Percentiles rank a stretch among this genome's conserved stretches.
Conservation (phyloP, 2,888 invertebrate genomes). For the Xestia c-nigrum region DNA sequence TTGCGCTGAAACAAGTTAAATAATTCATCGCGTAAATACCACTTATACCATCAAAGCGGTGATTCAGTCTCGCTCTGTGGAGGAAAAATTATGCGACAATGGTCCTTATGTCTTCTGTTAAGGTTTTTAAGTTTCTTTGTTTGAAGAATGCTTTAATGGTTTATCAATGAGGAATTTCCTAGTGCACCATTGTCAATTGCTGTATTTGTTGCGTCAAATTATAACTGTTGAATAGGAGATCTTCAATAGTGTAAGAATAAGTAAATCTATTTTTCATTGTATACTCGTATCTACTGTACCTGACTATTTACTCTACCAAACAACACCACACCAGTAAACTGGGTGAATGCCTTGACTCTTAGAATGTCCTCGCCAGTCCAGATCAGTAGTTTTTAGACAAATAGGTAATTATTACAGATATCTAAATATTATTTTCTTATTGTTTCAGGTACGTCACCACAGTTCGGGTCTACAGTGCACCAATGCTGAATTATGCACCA, state of each 20-base stretch:
- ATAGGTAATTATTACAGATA: not conserved
- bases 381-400: not conserved
- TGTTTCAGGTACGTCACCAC: slow-evolving; percentile 47
- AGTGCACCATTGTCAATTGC: not conserved
- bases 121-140: not conserved
- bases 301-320: not conserved
- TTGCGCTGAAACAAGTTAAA: slow-evolving; percentile 63
- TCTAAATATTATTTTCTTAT: slow-evolving; percentile 13
- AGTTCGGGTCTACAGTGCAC: too few relatives aligned
- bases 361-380: not conserved
- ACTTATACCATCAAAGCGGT: slow-evolving; percentile 57
- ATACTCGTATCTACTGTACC: too few relatives aligned
- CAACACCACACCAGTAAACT: not conserved
- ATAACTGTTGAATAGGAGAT: not conserved
- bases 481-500: not conserved
- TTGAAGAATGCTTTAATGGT: not conserved
- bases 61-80: slow-evolving; percentile 19
- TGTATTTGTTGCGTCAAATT: not conserved
- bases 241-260: not conserved
- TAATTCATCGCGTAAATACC: slow-evolving; percentile 63
- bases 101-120: slow-evolving; percentile 9
- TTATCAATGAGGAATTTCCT: not conserved
- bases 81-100: slow-evolving; percentile 15
- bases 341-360: not conserved
- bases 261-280: not conserved